phyloP scores from a whole-genome alignment of 2,888 invertebrate genomes.

The Dasysyrphus tricinctus region DNA sequence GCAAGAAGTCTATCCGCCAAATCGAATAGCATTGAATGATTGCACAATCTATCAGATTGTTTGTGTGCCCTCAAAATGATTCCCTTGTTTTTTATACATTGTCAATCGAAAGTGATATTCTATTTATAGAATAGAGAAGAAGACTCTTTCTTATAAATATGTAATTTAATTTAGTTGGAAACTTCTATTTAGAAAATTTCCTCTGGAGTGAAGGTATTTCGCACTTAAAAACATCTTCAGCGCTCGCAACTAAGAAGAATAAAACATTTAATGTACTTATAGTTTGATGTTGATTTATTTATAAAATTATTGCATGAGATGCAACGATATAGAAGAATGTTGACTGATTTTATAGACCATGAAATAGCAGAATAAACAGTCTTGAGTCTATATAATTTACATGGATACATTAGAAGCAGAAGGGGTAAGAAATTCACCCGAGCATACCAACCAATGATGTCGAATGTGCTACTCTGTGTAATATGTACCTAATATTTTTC shows the following conservation, averaged over 20 bases:
- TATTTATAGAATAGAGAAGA: slow-evolving; percentile 54
- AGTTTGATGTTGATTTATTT: slow-evolving; percentile 65
- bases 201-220: slow-evolving; percentile 58
- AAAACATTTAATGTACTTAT: slow-evolving; percentile 3
- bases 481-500: no score
- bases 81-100: slow-evolving; percentile 15
- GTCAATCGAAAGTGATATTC: slow-evolving; percentile 63
- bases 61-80: slow-evolving; percentile 14
- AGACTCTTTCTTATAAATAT: neutral
- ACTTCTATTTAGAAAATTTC: slow-evolving; percentile 33
- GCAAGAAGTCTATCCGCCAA: slow-evolving; percentile 18
- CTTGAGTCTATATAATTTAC: slow-evolving; percentile 33
- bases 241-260: neutral
- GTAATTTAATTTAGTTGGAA: slow-evolving; percentile 54
- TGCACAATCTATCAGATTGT: slow-evolving; percentile 47
- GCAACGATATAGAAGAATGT: slow-evolving; percentile 40
- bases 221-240: slow-evolving; percentile 40
- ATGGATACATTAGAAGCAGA: neutral
- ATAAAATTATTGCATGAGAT: slow-evolving; percentile 63
- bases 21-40: slow-evolving; percentile 6
- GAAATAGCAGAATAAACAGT: slow-evolving; percentile 53
- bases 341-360: slow-evolving; percentile 71
- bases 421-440: slow-evolving; percentile 6
- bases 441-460: slow-evolving; percentile 36
- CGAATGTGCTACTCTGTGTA: neutral